Conservation (phyloP, 2,113 vertebrate species). For the Chelonoidis abingdonii region DNA sequence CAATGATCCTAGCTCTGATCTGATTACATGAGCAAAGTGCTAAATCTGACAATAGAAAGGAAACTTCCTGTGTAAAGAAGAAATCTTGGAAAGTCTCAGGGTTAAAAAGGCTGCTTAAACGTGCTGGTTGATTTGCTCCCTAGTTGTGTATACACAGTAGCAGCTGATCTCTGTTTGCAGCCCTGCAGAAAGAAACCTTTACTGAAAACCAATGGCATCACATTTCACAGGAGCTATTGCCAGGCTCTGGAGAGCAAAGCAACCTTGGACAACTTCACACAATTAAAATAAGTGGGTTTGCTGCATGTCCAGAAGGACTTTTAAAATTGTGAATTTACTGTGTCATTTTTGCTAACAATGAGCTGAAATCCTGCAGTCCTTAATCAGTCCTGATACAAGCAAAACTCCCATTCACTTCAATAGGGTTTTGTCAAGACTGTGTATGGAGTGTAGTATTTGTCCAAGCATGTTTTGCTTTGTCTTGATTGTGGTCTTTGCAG, state of each 20-base stretch:
- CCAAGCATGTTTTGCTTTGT: conserved; percentile 52
- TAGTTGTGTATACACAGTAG: conserved; percentile 84
- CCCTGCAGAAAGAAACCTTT: conserved; percentile 88
- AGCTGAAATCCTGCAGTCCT: conserved; percentile 6
- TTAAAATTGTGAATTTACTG: neutral
- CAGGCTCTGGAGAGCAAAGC: conserved; percentile 84
- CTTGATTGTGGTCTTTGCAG: conserved; percentile 49
- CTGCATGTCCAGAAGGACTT: conserved; percentile 52
- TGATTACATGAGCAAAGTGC: conserved; percentile 82
- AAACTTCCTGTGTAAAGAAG: conserved; percentile 83
- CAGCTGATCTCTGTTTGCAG: conserved; percentile 89
- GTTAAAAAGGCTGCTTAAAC: conserved; percentile 82
- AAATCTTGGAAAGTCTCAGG: conserved; percentile 84
- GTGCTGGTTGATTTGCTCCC: conserved; percentile 83
- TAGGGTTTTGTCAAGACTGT: conserved; percentile 48
- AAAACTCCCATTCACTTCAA: neutral
- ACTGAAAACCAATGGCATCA: conserved; percentile 90
- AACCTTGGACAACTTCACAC: conserved; percentile 84
- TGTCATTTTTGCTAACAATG: neutral
- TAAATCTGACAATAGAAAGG: conserved; percentile 79
- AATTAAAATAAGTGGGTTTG: conserved; percentile 52
- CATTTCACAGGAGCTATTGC: conserved; percentile 89
- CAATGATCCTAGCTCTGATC: conserved; percentile 86
- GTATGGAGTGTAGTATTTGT: conserved; percentile 48
- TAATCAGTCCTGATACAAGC: neutral